These are phyloP conservation scores for Nasonovia ribisnigri DNA, from an alignment of 2,888 invertebrate species.

Conservation along the genomic window DNA sequence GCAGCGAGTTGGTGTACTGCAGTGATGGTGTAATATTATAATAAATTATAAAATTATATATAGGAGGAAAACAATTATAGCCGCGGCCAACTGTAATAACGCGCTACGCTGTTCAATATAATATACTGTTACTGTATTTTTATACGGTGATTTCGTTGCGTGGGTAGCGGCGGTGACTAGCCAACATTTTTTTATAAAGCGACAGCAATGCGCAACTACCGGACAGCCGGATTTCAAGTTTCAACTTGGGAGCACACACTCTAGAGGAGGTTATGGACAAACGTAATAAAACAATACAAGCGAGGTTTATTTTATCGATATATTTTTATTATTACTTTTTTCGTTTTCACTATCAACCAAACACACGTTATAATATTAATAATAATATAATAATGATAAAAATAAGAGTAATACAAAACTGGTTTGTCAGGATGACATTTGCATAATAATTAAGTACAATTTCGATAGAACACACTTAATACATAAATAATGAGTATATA, in stretches of 20 bases:
- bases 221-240: not conserved
- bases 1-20: not conserved
- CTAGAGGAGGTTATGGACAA: not conserved
- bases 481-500: not conserved
- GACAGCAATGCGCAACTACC: not conserved
- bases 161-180: not conserved
- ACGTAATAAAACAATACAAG: not conserved
- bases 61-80: not conserved
- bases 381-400: slow-evolving; percentile 54
- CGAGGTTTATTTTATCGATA: slow-evolving; percentile 17
- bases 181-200: not conserved
- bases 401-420: slow-evolving; percentile 52
- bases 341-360: slow-evolving; percentile 61
- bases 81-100: not conserved
- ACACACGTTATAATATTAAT: slow-evolving; percentile 51
- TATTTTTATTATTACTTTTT: slow-evolving; percentile 52
- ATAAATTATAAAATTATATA: not conserved
- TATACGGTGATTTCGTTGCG: not conserved
- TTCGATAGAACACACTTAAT: slow-evolving; percentile 12
- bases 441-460: slow-evolving; percentile 51
- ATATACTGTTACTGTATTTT: not conserved
- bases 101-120: not conserved
- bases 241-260: no score
- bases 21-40: not conserved
- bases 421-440: slow-evolving; percentile 31